Conservation (phyloP, 2,888 invertebrate species). For the Sipha maydis region DNA sequence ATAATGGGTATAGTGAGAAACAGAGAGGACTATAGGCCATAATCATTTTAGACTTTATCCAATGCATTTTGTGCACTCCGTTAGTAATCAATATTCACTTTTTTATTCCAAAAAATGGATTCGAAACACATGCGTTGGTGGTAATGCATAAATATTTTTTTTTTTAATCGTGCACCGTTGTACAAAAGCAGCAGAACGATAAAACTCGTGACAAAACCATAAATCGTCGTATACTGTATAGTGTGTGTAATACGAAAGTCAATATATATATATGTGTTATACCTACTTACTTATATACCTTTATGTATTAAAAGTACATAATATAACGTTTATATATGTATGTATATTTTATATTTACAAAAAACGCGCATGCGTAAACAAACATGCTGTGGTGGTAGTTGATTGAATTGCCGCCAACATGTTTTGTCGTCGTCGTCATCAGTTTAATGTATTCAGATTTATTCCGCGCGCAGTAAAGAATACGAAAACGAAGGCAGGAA, state of each 20-base stretch:
- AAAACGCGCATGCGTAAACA: not conserved
- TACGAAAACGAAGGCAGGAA: constrained; percentile 12
- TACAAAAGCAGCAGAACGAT: not conserved
- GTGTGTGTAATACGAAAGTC: not conserved
- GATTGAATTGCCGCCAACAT: constrained; percentile 56
- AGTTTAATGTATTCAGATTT: constrained; percentile 62
- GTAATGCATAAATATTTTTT: not conserved
- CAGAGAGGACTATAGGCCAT: too few species aligned
- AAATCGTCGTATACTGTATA: not conserved
- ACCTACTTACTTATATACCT: not conserved
- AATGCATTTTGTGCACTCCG: too few species aligned
- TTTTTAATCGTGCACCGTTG: too few species aligned
- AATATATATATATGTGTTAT: not conserved
- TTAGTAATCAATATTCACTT: too few species aligned
- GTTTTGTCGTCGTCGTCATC: constrained; percentile 43
- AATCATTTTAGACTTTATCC: too few species aligned
- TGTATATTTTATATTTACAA: not conserved
- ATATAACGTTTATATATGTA: not conserved
- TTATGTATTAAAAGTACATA: not conserved
- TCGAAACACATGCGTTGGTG: not conserved
- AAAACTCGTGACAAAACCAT: not conserved
- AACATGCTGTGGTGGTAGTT: not conserved
- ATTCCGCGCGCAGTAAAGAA: constrained; percentile 50
- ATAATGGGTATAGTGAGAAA: too few species aligned
- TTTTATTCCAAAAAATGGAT: too few species aligned